Percentiles rank a stretch among this genome's conserved stretches.
These are phyloP conservation scores for Seira musarum DNA, from an alignment of 2,888 invertebrate species.

Conservation along the genomic window DNA sequence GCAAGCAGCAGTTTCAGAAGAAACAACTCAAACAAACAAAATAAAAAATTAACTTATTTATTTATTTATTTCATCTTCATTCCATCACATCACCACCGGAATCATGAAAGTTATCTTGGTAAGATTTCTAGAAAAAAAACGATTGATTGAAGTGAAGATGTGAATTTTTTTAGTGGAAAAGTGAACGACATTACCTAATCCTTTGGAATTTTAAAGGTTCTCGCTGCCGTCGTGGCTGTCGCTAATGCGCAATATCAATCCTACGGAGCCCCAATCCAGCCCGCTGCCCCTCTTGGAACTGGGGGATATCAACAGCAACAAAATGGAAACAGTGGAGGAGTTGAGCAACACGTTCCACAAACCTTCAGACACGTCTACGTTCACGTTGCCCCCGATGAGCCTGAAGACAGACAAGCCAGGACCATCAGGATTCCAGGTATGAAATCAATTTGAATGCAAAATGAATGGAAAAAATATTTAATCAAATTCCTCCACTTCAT, in stretches of 20 bases:
- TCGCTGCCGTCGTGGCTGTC: constrained; percentile 35
- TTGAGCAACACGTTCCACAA: constrained; percentile 20
- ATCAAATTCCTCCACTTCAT: not conserved
- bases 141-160: not conserved
- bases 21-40: not conserved
- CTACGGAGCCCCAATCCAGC: constrained; percentile 49
- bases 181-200: not conserved
- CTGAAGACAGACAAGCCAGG: not conserved
- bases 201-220: constrained; percentile 31
- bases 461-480: not conserved
- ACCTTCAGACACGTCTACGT: constrained; percentile 55
- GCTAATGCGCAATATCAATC: constrained; percentile 41
- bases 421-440: constrained; percentile 8
- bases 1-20: constrained; percentile 38
- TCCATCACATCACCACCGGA: too few species aligned
- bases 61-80: not conserved
- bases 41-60: not conserved
- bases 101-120: constrained; percentile 39
- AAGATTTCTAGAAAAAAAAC: constrained; percentile 13
- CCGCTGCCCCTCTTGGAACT: constrained; percentile 12
- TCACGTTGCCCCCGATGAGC: constrained; percentile 50
- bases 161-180: not conserved
- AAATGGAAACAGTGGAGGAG: constrained; percentile 20
- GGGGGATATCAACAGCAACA: constrained; percentile 10
- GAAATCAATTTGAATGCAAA: not conserved